A percentile compares a stretch with the other conserved stretches of the same genome.
Evolutionary conservation across 1,140 invertebrate species (phyloP).

Genomic region (Sesamia nonagrioides): DNA sequence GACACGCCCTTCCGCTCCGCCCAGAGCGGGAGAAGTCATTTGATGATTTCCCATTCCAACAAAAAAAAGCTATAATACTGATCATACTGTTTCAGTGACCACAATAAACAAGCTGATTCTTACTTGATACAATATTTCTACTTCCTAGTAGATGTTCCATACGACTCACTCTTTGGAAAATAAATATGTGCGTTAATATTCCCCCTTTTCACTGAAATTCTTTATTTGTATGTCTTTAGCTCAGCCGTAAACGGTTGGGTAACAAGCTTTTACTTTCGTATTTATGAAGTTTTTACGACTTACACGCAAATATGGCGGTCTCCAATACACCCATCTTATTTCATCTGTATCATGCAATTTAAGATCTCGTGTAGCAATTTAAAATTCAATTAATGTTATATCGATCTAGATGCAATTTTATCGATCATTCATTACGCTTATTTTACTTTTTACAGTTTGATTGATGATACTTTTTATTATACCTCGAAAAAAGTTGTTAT

Average conservation of each 20-base stretch:
- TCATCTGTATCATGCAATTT: conserved; percentile 24
- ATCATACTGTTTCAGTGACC: neutral
- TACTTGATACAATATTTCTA: too few species aligned
- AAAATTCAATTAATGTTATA: conserved; percentile 24
- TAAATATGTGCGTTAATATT: neutral
- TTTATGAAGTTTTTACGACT: conserved; percentile 17
- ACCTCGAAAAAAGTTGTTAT: neutral
- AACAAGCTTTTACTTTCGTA: conserved; percentile 7
- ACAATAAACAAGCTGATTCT: too few species aligned
- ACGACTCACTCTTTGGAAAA: too few species aligned
- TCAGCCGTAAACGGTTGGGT: neutral
- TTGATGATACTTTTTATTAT: neutral
- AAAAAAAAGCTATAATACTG: neutral
- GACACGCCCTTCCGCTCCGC: too few species aligned
- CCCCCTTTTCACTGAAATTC: neutral
- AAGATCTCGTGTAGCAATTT: neutral
- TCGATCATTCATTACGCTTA: neutral
- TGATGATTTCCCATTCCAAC: too few species aligned
- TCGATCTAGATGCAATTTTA: conserved; percentile 9
- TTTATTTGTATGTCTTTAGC: neutral
- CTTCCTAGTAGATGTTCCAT: too few species aligned
- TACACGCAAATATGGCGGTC: conserved; percentile 12
- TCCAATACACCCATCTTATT: conserved; percentile 22
- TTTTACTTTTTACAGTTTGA: neutral
- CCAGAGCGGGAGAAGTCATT: too few species aligned